Percentiles rank a stretch among this genome's conserved stretches.
These are phyloP conservation scores for Campoplex nolae DNA, from an alignment of 2,888 invertebrate species.

Conservation along the genomic window DNA sequence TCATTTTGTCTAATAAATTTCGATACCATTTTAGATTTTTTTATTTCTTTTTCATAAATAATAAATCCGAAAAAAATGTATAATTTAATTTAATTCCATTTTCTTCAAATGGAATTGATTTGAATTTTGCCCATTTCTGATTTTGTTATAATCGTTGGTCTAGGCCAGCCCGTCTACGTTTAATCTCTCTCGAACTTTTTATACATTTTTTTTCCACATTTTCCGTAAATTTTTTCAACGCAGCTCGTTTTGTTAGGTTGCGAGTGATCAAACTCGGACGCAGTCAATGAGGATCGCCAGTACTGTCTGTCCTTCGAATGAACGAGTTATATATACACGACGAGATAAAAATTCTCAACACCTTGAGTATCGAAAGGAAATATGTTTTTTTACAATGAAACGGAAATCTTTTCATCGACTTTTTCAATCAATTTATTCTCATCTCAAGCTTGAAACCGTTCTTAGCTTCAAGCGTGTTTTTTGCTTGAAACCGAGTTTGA, in stretches of 20 bases:
- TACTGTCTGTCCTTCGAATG: conserved; percentile 23
- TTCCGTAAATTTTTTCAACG: conserved; percentile 31
- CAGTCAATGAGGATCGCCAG: conserved; percentile 43
- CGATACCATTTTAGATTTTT: background rate
- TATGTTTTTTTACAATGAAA: background rate
- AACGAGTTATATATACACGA: conserved; percentile 16
- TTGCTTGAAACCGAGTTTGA: background rate
- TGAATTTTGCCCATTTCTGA: conserved; percentile 43
- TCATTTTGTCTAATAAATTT: conserved; percentile 18
- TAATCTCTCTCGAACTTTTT: conserved; percentile 30
- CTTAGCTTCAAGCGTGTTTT: background rate
- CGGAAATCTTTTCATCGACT: background rate
- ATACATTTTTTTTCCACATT: conserved; percentile 39
- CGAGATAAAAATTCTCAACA: background rate
- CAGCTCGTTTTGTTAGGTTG: conserved; percentile 28
- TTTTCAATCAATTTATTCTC: background rate
- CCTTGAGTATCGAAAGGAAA: background rate
- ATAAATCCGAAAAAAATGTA: background rate
- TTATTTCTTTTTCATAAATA: conserved; percentile 8
- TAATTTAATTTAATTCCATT: background rate
- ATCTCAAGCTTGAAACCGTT: background rate
- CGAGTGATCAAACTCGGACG: conserved; percentile 44
- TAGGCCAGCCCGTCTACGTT: conserved; percentile 65
- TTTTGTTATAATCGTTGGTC: conserved; percentile 52
- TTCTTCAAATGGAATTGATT: conserved; percentile 8